phyloP scores from a whole-genome alignment of 1,140 invertebrate species.

The Pseudachorutes palmiensis region DNA sequence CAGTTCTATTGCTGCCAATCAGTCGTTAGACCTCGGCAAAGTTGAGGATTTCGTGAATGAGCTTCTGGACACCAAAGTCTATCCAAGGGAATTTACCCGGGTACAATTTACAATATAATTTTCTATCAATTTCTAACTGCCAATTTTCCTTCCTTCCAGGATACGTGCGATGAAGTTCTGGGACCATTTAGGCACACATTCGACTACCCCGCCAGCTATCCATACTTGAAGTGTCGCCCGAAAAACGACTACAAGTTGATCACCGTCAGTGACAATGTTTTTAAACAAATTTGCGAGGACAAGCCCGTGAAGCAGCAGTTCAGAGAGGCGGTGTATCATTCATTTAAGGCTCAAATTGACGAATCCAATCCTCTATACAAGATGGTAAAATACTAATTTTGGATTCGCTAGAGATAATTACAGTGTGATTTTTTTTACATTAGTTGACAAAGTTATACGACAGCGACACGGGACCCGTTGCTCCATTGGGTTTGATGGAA shows the following conservation, averaged over 20 bases:
- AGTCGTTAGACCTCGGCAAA: too few relatives aligned
- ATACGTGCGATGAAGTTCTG: neutral
- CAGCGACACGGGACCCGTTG: neutral
- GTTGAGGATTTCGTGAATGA: neutral
- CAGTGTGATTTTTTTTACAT: neutral
- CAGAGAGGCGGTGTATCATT: neutral
- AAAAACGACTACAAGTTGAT: neutral
- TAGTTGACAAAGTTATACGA: neutral
- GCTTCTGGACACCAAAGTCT: constrained; percentile 17
- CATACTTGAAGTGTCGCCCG: neutral
- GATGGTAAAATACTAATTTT: neutral
- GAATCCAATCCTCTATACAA: neutral
- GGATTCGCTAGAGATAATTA: neutral
- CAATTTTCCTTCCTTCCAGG: neutral
- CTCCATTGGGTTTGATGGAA: neutral
- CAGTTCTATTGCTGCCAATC: too few relatives aligned
- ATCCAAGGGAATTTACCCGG: constrained; percentile 19
- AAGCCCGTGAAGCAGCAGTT: neutral
- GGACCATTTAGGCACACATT: neutral
- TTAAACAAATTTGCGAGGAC: neutral
- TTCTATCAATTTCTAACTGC: neutral
- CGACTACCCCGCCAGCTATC: neutral
- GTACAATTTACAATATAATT: constrained; percentile 1
- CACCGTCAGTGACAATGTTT: neutral
- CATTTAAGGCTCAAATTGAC: neutral